Evolutionary conservation across 2,888 invertebrate genomes (phyloP), one percentile per base, ranked within the genome.

Genomic region (Himalopsyche japonica): DNA sequence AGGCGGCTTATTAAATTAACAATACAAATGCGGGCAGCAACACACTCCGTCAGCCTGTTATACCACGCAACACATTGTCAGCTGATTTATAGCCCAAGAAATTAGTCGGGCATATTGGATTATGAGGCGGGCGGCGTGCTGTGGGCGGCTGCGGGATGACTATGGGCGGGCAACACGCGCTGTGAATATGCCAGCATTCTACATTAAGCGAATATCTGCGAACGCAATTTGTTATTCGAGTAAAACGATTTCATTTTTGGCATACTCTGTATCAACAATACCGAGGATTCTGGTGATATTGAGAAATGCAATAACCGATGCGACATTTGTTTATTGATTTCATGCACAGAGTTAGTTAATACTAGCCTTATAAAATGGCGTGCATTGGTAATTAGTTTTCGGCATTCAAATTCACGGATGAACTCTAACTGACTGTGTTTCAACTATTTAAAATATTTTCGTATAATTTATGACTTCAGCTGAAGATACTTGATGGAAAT

Each of bases 41-140:
- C 57, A 57, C 57, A 57, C 57, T 57, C 57, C 57, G 57, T 57
- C 57, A 57, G 57, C 20, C 57, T 57, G 57, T 57, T 57, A 24
- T 57, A 57, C 57, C 57, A 57, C 57, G 24, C 57, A 57, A 57
- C 57, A 79, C 82, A 82, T 78, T 77, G 77, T 47, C 49, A 76
- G 64, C 80, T 83, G 83, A 83, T 83, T 83, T 83, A 83, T 83
- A 70, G 76, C 79, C 79, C 20, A n/a, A 57, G 79, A 83, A 83
- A 83, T 83, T 83, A 83, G 83, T 80, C 83, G 70, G 83, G 80
- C 83, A 83, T 83, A 83, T 83, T 83, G 83, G 83, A 83, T 83
- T 83, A 83, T 83, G 83, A 79, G 79, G 77, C 78, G 48, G 18
- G 48, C 76, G 82, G 57, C 57, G 57, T 24, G 20, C 24, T 57